These are phyloP conservation scores for Dasysyrphus tricinctus DNA, from an alignment of 2,888 invertebrate genomes.

Conservation along the genomic window DNA sequence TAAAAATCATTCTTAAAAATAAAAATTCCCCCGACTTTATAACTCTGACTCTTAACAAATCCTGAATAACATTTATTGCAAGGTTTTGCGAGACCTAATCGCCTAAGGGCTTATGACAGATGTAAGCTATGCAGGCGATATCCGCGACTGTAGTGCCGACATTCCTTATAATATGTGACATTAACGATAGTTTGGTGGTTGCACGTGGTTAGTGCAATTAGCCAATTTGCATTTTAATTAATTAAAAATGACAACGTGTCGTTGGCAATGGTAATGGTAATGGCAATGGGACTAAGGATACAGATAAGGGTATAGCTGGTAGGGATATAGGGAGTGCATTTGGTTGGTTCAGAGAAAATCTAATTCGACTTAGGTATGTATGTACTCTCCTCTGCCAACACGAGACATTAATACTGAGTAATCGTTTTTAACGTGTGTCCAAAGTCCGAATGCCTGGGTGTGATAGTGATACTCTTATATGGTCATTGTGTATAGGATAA, in stretches of 20 bases:
- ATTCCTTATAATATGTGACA: not conserved
- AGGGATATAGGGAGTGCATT: not conserved
- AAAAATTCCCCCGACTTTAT: not conserved
- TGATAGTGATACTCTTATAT: conserved; percentile 59
- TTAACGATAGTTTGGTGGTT: not conserved
- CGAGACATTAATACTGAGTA: conserved; percentile 59
- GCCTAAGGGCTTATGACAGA: conserved; percentile 38
- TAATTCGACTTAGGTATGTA: not conserved
- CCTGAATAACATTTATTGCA: not conserved
- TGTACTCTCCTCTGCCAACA: conserved; percentile 3
- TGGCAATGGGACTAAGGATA: not conserved
- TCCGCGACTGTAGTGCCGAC: not conserved
- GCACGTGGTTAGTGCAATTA: conserved; percentile 47
- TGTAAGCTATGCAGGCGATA: conserved; percentile 29
- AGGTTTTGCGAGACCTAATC: not conserved
- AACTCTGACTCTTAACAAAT: not conserved
- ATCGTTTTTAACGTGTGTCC: conserved; percentile 41
- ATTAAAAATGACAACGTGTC: conserved; percentile 56
- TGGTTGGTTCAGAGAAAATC: not conserved
- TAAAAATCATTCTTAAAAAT: not conserved
- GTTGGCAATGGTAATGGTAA: conserved; percentile 10
- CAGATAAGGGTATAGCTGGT: not conserved
- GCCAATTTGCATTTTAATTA: conserved; percentile 70
- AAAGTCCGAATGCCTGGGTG: conserved; percentile 33
- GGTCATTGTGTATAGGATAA: conserved; percentile 52